Base-by-base conservation (phyloP, 2,113 vertebrate genomes). In the Centropus bengalensis region DNA sequence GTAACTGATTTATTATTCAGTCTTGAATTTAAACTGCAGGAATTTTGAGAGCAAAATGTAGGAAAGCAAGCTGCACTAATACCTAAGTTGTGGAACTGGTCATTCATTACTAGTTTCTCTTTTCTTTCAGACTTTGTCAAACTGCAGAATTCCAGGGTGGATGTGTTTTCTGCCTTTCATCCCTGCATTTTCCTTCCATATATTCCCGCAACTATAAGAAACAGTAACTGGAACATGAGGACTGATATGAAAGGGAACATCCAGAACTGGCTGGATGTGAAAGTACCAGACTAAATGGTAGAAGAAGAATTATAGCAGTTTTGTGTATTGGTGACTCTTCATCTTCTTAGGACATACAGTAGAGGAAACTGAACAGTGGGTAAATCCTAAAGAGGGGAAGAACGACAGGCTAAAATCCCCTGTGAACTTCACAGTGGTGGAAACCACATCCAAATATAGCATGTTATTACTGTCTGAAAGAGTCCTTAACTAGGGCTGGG, bases 401-500 rank as follows among this genome's bases (percentile, higher is more conserved):
- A 32, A 18, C 5, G 30, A 32, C 20, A 45, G 49, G n/a, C 5
- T 63, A 24, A 59, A 89, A 55, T 17, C 30, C 38, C 8, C 32
- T 16, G 15, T n/a, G 33, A 64, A 5, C 14, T 26, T 36, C 22
- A 20, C 8, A 8, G 22, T 12, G 36, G 12, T 32, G 40, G 8
- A 56, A 81, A 38, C 14, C 15, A 17, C 6, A 33, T 19, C 26
- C 30, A 66, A 84, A 81, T 24, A 26, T 7, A 26, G 10, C 9
- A 6, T 4, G 1, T 10, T 70, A 1, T 40, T 32, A 14, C 11
- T 5, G 7, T 24, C 47, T 63, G 54, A 58, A 73, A 27, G 52
- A 58, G 20, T 4, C 7, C 0, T 0, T 69, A 59, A 64, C 17
- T 15, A 44, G 30, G 20, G 32, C 16, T 33, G 10, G 16, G 17